These are phyloP conservation scores for Drosophila niveifrons DNA, from an alignment of 2,888 invertebrate genomes.

Conservation along the genomic window DNA sequence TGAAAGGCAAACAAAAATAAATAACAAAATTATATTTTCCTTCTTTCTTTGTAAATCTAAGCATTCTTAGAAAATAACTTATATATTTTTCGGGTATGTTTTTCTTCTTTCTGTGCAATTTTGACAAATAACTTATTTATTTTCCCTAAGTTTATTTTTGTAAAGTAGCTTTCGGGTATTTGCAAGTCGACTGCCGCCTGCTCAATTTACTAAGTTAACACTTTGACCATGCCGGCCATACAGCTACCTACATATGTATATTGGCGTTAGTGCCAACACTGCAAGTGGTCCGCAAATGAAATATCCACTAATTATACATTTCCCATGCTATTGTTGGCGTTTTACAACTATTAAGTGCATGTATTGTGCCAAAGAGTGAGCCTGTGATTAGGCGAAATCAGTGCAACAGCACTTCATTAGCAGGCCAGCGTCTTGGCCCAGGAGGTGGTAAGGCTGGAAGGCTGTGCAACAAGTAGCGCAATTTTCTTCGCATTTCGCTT, in stretches of 20 bases:
- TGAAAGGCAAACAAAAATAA: too few relatives aligned
- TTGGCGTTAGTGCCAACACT: conserved; percentile 2
- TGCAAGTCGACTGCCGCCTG: neutral
- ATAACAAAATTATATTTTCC: too few relatives aligned
- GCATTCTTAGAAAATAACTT: too few relatives aligned
- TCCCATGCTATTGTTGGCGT: conserved; percentile 67
- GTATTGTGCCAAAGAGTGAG: conserved; percentile 51
- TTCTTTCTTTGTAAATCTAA: too few relatives aligned
- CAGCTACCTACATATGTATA: neutral
- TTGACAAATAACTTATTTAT: too few relatives aligned
- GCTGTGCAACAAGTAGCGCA: conserved; percentile 54
- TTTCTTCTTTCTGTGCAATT: too few relatives aligned
- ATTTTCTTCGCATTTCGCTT: neutral
- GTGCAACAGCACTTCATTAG: conserved; percentile 44
- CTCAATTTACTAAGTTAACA: conserved; percentile 46
- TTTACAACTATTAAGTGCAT: conserved; percentile 46
- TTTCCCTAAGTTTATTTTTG: neutral
- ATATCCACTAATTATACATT: conserved; percentile 74
- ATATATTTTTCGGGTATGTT: too few relatives aligned
- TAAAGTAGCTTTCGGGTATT: neutral
- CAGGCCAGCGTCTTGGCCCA: conserved; percentile 8
- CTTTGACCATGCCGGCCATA: conserved; percentile 27
- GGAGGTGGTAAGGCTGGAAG: conserved; percentile 16
- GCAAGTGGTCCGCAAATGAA: conserved; percentile 62
- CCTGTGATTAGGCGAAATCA: conserved; percentile 63